Conservation (phyloP, 2,797 vertebrate genomes). For the Dipus sagitta region DNA sequence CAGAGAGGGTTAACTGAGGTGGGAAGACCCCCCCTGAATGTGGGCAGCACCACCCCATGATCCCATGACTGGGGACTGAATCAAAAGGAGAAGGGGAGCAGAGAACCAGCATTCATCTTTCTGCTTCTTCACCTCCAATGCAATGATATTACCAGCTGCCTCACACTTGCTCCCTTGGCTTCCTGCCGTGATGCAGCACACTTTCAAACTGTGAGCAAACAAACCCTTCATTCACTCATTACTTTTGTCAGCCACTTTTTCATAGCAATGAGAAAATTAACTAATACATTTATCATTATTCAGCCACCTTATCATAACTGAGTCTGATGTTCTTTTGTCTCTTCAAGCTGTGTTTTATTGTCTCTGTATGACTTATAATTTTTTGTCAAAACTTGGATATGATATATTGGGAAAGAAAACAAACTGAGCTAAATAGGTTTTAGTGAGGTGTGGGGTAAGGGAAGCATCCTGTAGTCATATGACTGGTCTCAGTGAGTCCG, state of each 20-base stretch:
- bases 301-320: neutral
- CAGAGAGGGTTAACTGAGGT: neutral
- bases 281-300: neutral
- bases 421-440: neutral
- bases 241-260: neutral
- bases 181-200: neutral
- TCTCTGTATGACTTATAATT: neutral
- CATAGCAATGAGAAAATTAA: neutral
- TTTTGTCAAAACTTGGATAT: neutral
- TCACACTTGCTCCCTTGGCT: neutral
- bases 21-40: neutral
- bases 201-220: neutral
- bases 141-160: neutral
- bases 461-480: neutral
- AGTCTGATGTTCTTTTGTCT: neutral
- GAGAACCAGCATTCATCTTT: neutral
- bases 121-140: neutral
- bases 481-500: neutral
- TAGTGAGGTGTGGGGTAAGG: neutral
- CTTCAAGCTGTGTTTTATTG: neutral
- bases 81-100: neutral
- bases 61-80: neutral
- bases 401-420: neutral
- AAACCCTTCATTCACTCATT: neutral
- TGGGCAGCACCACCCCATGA: no score